Conservation (phyloP, 2,888 invertebrate species). For the Cordylochernes scorpioides region DNA sequence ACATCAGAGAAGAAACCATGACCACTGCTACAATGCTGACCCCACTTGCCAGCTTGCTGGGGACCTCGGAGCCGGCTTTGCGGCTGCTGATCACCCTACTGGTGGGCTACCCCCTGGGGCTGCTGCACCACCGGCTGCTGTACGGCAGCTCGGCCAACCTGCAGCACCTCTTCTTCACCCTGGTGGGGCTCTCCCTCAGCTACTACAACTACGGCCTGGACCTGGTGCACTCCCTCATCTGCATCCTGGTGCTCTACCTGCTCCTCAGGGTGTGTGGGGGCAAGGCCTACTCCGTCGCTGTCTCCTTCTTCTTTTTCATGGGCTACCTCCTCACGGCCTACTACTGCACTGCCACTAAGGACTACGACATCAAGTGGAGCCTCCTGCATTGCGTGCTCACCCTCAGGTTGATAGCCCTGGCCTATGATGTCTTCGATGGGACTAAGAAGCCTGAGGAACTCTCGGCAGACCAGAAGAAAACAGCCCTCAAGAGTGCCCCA, state of each 20-base stretch:
- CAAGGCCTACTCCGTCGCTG: constrained; percentile 33
- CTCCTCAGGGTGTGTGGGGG: constrained; percentile 37
- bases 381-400: constrained; percentile 88
- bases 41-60: constrained; percentile 26
- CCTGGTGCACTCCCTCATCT: constrained; percentile 43
- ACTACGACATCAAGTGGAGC: constrained; percentile 88
- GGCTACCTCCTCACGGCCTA: constrained; percentile 36
- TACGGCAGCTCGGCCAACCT: constrained; percentile 28
- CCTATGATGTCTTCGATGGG: constrained; percentile 52
- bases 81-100: constrained; percentile 36
- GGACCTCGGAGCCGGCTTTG: constrained; percentile 36
- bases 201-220: constrained; percentile 53
- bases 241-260: constrained; percentile 41
- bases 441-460: constrained; percentile 29
- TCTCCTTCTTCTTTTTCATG: constrained; percentile 58
- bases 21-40: constrained; percentile 14
- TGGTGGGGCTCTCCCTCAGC: constrained; percentile 42
- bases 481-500: constrained; percentile 38
- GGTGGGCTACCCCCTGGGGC: constrained; percentile 42
- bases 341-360: constrained; percentile 16
- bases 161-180: constrained; percentile 46
- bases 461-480: constrained; percentile 40
- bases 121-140: constrained; percentile 33
- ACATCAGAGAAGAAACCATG: too few species aligned
- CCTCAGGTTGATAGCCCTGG: constrained; percentile 52